Conservation (phyloP, 2,888 invertebrate species). For the Drosophila melanosoma region DNA sequence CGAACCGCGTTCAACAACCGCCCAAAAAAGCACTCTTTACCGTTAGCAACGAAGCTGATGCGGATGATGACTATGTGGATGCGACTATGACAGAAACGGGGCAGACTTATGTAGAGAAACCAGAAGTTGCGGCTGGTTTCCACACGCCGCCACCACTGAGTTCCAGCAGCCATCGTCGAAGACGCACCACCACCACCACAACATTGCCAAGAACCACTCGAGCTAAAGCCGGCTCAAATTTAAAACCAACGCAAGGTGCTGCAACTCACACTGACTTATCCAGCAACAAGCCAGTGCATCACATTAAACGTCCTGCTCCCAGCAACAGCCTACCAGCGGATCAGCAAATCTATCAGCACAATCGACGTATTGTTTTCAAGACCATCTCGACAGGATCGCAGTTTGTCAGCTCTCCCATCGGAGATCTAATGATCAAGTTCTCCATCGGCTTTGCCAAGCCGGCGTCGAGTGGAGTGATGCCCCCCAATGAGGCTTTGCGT, state of each 20-base stretch:
- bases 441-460: constrained; percentile 81
- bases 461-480: neutral
- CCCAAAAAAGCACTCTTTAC: constrained; percentile 56
- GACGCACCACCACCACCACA: constrained; percentile 41
- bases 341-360: constrained; percentile 57
- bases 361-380: constrained; percentile 70
- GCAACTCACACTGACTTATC: constrained; percentile 19
- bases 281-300: constrained; percentile 14
- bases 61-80: constrained; percentile 55
- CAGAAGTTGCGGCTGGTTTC: constrained; percentile 51
- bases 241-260: constrained; percentile 11
- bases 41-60: constrained; percentile 48
- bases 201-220: constrained; percentile 44
- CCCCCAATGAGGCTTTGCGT: constrained; percentile 53
- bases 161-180: constrained; percentile 37
- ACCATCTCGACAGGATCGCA: constrained; percentile 79
- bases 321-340: constrained; percentile 38
- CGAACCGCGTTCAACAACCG: constrained; percentile 38
- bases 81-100: constrained; percentile 38
- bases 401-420: constrained; percentile 80
- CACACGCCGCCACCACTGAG: constrained; percentile 27
- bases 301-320: neutral
- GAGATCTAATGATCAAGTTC: constrained; percentile 81
- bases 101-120: constrained; percentile 54
- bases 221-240: neutral